These are phyloP conservation scores for Chionomys nivalis DNA, from an alignment of 2,113 vertebrate species.

Conservation along the genomic window DNA sequence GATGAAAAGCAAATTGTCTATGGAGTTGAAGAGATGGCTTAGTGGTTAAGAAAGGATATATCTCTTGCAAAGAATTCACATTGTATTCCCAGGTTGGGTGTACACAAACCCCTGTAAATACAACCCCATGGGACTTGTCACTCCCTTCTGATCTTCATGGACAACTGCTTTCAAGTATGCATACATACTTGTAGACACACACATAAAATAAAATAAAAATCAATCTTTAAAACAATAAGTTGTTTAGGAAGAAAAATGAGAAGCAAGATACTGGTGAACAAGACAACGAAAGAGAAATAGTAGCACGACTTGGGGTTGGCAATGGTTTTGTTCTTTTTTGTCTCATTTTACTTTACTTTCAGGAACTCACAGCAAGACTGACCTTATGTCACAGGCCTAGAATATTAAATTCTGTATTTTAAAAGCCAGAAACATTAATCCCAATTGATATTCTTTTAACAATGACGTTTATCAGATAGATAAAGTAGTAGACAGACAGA, in stretches of 20 bases:
- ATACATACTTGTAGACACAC: background rate
- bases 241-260: background rate
- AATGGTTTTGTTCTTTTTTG: background rate
- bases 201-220: background rate
- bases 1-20: background rate
- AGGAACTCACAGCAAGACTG: background rate
- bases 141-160: background rate
- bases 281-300: background rate
- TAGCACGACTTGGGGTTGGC: background rate
- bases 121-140: too few relatives aligned
- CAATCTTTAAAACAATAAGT: background rate
- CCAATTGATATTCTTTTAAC: background rate
- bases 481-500: background rate
- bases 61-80: background rate
- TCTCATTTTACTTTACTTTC: background rate
- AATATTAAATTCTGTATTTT: background rate
- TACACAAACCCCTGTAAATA: too few relatives aligned
- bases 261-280: background rate
- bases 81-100: background rate
- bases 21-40: background rate
- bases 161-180: too few relatives aligned
- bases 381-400: background rate
- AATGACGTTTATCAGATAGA: background rate
- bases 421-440: background rate
- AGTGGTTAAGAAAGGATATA: background rate